phyloP scores from a whole-genome alignment of 1,140 invertebrate genomes.

The Amphibalanus amphitrite region DNA sequence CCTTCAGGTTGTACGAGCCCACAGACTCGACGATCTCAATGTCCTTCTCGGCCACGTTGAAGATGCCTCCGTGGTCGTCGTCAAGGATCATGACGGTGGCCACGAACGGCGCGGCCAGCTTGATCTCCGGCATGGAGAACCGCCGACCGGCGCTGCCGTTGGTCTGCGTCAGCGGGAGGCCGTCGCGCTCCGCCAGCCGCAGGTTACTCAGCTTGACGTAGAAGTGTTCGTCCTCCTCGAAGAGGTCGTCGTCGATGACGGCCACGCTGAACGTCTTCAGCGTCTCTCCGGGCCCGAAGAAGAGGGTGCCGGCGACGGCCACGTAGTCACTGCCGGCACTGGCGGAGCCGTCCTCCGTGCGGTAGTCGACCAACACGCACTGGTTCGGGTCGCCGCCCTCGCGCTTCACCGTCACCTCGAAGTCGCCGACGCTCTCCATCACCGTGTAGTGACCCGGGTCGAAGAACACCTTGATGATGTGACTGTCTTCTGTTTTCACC shows the following conservation, averaged over 20 bases:
- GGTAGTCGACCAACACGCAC: slow-evolving; percentile 71
- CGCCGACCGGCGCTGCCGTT: slow-evolving; percentile 30
- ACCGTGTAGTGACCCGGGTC: slow-evolving; percentile 96
- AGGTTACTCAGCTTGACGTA: slow-evolving; percentile 59
- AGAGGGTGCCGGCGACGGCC: slow-evolving; percentile 62
- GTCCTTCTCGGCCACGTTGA: slow-evolving; percentile 70
- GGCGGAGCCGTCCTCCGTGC: slow-evolving; percentile 93
- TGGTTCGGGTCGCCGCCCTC: slow-evolving; percentile 58
- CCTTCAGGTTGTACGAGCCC: slow-evolving; percentile 62
- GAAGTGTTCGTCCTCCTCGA: slow-evolving; percentile 98
- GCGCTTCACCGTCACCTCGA: slow-evolving; percentile 73
- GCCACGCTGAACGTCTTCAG: slow-evolving; percentile 66
- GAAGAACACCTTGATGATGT: slow-evolving; percentile 57
- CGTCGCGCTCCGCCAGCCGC: slow-evolving; percentile 24
- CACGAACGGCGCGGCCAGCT: slow-evolving; percentile 59
- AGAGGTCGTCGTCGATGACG: slow-evolving; percentile 96
- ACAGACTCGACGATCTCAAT: slow-evolving; percentile 79
- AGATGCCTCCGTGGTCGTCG: slow-evolving; percentile 95
- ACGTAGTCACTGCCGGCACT: slow-evolving; percentile 88
- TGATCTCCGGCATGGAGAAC: slow-evolving; percentile 38
- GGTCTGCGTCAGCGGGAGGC: slow-evolving; percentile 15
- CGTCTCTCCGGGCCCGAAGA: slow-evolving; percentile 67
- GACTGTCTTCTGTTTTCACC: slow-evolving; percentile 35
- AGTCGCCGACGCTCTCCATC: slow-evolving; percentile 91
- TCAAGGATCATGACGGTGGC: slow-evolving; percentile 98